Base-by-base conservation (phyloP, 2,888 invertebrate genomes). In the Lithosia quadra region DNA sequence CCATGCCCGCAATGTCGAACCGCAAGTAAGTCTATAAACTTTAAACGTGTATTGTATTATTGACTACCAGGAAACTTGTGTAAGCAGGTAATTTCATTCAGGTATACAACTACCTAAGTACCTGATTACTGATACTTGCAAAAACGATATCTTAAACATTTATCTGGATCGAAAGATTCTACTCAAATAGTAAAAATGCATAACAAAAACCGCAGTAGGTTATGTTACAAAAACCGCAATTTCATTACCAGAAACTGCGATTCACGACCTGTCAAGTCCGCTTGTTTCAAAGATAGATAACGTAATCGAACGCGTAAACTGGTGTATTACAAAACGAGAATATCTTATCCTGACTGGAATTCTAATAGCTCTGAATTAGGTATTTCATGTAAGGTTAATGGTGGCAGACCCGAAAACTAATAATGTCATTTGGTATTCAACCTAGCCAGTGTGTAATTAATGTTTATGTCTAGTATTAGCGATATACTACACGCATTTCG, bases 331-430 rank as follows among this genome's bases (percentile, higher is more conserved):
- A 39, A 24, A 72, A 71, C 64, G 61, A 58, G 60, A 71, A 67
- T 68, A 24, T 4, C n/a, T n/a, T 21, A 58, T 53, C 55, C 67
- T 67, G 77, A 69, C 73, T 62, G 58, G 83, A 75, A 85, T 82
- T 65, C 67, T 79, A 86, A 85, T 77, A 66, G 67, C 65, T 72
- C 68, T 68, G 80, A 81, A 81, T 82, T 80, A n/a, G n/a, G n/a
- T n/a, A 79, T 80, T 78, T 73, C 60, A 65, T 65, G 67, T 71
- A 49, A 67, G 71, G 71, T 56, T 73, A 75, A 75, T 68, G 62
- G 71, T 70, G 68, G 56, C 58, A 67, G 69, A 78, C 67, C 59
- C 71, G 70, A 73, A 65, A 76, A 73, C 71, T 72, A 75, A 75
- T 75, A 79, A 68, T 24, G 7, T 36, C n/a, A 72, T 68, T 76